Base-by-base conservation (phyloP, 2,113 vertebrate species). In the Deroptyus accipitrinus region DNA sequence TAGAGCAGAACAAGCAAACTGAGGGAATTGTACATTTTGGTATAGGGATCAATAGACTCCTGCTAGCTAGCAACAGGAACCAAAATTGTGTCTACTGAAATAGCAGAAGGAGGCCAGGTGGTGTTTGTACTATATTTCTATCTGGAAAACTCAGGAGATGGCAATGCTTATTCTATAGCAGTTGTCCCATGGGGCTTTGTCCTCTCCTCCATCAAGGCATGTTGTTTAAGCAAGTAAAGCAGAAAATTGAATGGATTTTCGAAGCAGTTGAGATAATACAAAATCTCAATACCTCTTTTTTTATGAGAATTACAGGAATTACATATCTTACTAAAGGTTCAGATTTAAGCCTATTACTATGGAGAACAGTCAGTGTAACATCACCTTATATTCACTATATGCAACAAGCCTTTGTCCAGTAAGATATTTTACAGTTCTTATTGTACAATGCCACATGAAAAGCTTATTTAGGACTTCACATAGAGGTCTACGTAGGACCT, bases 61-160 rank as follows among this genome's bases (percentile, higher is more conserved):
- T 24, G 35, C 25, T 33, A 73, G 44, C 6, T 13, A 72, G 42
- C 35, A 59, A 39, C 3, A 28, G 52, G 27, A 80, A 70, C 23
- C 62, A 74, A 79, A 79, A 35, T 8, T 54, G n/a, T 10, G 64
- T 24, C 42, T 73, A 4, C 62, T 83, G 63, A n/a, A 66, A 31
- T 2, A 69, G 67, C 37, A 51, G 39, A 28, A 27, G n/a, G 61
- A 82, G 25, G n/a, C 31, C 57, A 86, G 67, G 62, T 31, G 15
- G 25, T 23, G 25, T 30, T 55, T 28, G 64, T 28, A 6, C 15
- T 20, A 10, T 0, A 0, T 14, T 67, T 57, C n/a, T 55, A 35
- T 18, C 52, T 18, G 31, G 42, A 57, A 55, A 3, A 49, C 14
- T 57, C 76, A 73, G 33, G 25, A 63, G 41, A 30, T 8, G 20